Percentiles rank a stretch among this genome's conserved stretches.
Evolutionary conservation across 1,140 invertebrate genomes (phyloP).

Genomic region (Drosophila navojoa): DNA sequence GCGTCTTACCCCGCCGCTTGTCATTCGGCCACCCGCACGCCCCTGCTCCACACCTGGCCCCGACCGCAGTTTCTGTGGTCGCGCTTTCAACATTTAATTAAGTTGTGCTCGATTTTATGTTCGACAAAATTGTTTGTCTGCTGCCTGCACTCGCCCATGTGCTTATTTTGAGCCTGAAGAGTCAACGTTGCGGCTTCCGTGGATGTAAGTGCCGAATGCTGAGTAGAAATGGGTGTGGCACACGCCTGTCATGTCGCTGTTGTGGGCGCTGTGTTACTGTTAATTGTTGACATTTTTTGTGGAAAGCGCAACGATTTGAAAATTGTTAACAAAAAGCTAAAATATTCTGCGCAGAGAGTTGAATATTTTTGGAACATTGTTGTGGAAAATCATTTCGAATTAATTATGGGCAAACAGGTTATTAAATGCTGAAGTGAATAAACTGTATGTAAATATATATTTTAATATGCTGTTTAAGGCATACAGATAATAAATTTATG

Average conservation of each 20-base stretch:
- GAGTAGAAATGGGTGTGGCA: constrained; percentile 12
- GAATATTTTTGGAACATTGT: neutral
- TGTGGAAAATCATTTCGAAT: neutral
- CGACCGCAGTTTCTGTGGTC: constrained; percentile 55
- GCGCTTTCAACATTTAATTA: constrained; percentile 76
- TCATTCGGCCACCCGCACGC: neutral
- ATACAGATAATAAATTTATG: too few species aligned
- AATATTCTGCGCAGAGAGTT: constrained; percentile 1
- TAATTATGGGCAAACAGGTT: neutral
- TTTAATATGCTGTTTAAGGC: too few species aligned
- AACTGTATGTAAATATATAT: too few species aligned
- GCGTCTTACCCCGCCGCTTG: constrained; percentile 22
- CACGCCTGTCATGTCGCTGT: constrained; percentile 43
- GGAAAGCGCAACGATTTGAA: constrained; percentile 35
- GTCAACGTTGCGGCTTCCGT: constrained; percentile 28
- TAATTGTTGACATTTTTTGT: constrained; percentile 34
- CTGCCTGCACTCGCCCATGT: constrained; percentile 30
- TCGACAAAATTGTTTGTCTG: constrained; percentile 76
- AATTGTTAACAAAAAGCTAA: constrained; percentile 23
- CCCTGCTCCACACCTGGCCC: constrained; percentile 29
- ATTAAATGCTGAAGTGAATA: too few species aligned
- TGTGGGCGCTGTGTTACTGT: constrained; percentile 29
- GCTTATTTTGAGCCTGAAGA: constrained; percentile 36
- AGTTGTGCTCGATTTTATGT: constrained; percentile 79
- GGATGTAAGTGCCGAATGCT: constrained; percentile 6